Base-by-base conservation (phyloP, 2,888 invertebrate genomes). In the Clistopyga incitator region DNA sequence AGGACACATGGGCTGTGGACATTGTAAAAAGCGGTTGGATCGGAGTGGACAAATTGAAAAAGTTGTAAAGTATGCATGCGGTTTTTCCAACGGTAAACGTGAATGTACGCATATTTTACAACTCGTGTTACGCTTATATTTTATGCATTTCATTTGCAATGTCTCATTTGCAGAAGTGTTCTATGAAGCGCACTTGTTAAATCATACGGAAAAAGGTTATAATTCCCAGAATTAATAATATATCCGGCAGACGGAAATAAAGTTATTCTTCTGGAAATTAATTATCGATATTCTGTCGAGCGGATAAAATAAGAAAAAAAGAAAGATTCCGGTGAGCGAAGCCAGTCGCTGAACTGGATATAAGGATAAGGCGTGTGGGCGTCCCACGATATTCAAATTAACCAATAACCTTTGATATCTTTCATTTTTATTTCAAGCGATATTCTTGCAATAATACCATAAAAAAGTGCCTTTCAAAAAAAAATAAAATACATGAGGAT, bases 231-330 rank as follows among this genome's bases (percentile, higher is more conserved):
- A 71, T 61, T 89, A 88, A 90, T 90, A 45, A 90, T 88, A 90
- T 88, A 89, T 89, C 86, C 50, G 70, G 50, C 82, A 85, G 86
- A 84, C 84, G 86, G 89, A 89, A 88, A 90, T 90, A 89, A 90
- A 90, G 90, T 91, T 90, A 91, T 91, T 90, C 90, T 87, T 86
- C 88, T 86, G 88, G 86, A 88, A 87, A 86, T 85, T 88, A 89
- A 90, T 90, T 90, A 91, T 91, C 88, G 89, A 88, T 90, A 89
- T 90, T 88, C 86, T 68, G 78, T 68, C 29, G 83, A 74, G 54
- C 25, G 75, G 15, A 59, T 52, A 52, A 42, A 50, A 56, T 13
- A 47, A 68, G 50, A 75, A 23, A 38, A 29, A 52, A 42, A 10
- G 67, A 77, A 45, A 34, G 34, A 52, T 52, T 6, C 6, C 15